Base-by-base conservation (phyloP, 2,113 vertebrate genomes). In the Paedocypris sp. region DNA sequence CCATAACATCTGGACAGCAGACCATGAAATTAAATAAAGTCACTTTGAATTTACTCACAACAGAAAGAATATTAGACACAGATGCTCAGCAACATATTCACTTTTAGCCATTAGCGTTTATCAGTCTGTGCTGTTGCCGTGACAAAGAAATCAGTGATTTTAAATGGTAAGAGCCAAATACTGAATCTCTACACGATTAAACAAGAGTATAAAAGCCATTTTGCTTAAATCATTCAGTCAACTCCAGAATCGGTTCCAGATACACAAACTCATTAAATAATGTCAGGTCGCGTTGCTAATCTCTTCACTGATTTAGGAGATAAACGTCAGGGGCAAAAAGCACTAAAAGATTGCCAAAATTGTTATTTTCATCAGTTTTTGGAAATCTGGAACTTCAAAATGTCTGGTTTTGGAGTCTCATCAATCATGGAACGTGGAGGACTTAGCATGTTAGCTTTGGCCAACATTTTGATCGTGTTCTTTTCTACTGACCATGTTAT, bases 241-340 rank as follows among this genome's bases (percentile, higher is more conserved):
- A 48, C 50, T 29, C 42, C 26, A 52, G 32, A 69, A 66, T 63
- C 49, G 51, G 12, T 61, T 33, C 61, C 51, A 65, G 59, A 61
- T 26, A 43, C 35, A 39, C 54, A 33, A 60, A 62, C 62, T 56
- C 61, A 71, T 63, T 50, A 51, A 71, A 71, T 68, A 66, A 74
- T 56, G 8, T n/a, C 6, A 53, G 12, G 22, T 29, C 58, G 62
- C 32, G 46, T 32, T 57, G 26, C 57, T 61, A 57, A 64, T 70
- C 56, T 39, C 26, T 43, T 58, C 65, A 50, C 48, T 72, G 54
- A 36, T 49, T 48, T 52, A 64, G 54, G 51, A 54, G 19, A 47
- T 26, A 41, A 22, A 28, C 20, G 7, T 19, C 46, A 36, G 48
- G 42, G 48, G 41, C 51, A 62, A 61, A 36, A 22, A 26, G 22